Conservation (phyloP, 2,888 invertebrate species). For the Sturmia bella region DNA sequence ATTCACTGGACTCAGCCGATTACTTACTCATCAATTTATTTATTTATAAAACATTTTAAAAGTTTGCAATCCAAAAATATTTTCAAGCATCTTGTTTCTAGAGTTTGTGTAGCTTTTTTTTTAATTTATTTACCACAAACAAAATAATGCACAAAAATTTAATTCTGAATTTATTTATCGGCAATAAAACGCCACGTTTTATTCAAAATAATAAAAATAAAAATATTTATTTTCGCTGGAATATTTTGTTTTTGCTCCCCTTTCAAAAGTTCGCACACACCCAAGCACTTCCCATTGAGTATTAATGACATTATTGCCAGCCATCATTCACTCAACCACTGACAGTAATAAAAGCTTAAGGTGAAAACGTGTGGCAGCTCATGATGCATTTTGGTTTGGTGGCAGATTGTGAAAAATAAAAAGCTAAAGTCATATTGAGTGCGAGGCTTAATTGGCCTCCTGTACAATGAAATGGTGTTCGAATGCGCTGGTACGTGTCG, state of each 20-base stretch:
- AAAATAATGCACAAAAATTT: conserved; percentile 28
- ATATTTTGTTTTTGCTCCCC: background rate
- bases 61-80: too few species aligned
- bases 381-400: background rate
- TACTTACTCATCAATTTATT: too few species aligned
- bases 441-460: conserved; percentile 1
- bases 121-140: background rate
- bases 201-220: conserved; percentile 47
- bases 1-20: too few species aligned
- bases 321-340: conserved; percentile 40
- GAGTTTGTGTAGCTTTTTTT: too few species aligned
- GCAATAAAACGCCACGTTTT: conserved; percentile 52
- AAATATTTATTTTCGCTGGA: background rate
- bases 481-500: background rate
- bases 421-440: background rate
- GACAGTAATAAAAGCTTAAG: conserved; percentile 28
- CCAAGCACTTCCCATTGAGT: background rate
- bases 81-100: too few species aligned
- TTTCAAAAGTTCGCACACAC: background rate
- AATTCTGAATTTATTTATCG: conserved; percentile 38
- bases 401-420: background rate
- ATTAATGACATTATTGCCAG: conserved; percentile 13
- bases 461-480: background rate
- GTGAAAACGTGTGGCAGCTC: conserved; percentile 28
- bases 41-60: too few species aligned